Evolutionary conservation across 1,140 invertebrate genomes (phyloP), one percentile per base, ranked within the genome.

Genomic region (Meloidogyne floridensis): DNA sequence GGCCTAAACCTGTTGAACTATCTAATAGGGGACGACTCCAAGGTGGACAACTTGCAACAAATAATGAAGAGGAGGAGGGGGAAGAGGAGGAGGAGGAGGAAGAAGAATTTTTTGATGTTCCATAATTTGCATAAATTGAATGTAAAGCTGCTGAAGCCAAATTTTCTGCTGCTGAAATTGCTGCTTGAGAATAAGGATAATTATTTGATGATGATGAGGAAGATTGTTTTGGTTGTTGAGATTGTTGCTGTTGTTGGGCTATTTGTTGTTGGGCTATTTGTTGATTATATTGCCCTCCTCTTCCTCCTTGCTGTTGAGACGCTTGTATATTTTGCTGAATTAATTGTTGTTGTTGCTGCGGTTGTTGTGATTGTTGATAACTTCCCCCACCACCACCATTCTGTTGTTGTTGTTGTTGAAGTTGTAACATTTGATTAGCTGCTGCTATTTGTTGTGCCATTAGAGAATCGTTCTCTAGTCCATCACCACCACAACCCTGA

Each of bases 21-120:
- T 86, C 85, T 18, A 86, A 75, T n/a, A 86, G 59, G 6, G 85
- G 85, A 43, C 81, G 85, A 73, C 75, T 79, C 84, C 84, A 85
- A 20, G 84, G 84, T 7, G 84, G 84, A 80, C 84, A 85, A 59
- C 80, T 86, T 13, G 84, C 84, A 47, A 85, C 84, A 79, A 85
- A 56, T 59, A 83, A 20, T 51, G 32, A 79, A n/a, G 65, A 78
- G 1, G 72, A 73, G 0, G 56, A 59, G 5, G 56, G 56, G 20
- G 32, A 32, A 1, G 59, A 0, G 32, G 32, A 79, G 9, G 65
- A 70, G 1, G 72, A 65, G 7, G 59, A 65, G 2, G 56, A 59
- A 2, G 11, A 59, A 59, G 59, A 4, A n/a, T 15, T 7, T n/a
- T 15, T 6, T n/a, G 59, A 15, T 4, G n/a, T 65, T 18, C 59